Base-by-base conservation (phyloP, 2,888 invertebrate species). In the Drosophila setosimentum region DNA sequence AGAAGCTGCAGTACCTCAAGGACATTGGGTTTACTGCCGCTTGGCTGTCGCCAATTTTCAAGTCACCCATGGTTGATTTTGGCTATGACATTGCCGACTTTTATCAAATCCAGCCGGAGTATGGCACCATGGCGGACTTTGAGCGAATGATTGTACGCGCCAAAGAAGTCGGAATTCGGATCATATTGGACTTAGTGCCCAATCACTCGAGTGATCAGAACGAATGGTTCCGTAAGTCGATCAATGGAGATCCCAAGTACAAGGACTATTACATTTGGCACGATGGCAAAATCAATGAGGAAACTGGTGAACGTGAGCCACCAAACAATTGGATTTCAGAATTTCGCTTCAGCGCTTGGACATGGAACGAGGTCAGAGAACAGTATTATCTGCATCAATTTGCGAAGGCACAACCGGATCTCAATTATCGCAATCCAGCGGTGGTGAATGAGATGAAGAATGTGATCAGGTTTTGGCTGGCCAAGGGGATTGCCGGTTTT, bases 171-270 rank as follows among this genome's bases (percentile, higher is more conserved):
- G 94, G 95, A 30, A 89, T 93, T 2, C 91, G 91, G 60, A 92
- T 93, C 3, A 91, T 94, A 8, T 78, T 94, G 21, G 94, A 94
- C 73, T 94, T 94, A 68, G 94, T 94, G 1, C 93, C 93, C 21
- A 95, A 95, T 82, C 95, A 95, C 80, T 94, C 96, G 0, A 97
- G 97, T 73, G 95, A 96, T 51, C 93, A 96, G 79, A 96, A 97
- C 61, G 94, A 95, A n/a, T 99, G 98, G 96, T 99, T 99, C 92
- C 91, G 92, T 33, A 94, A 95, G 75, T 98, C 98, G 0, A 94
- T 95, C 11, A 93, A 94, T 2, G 93, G 93, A 4, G 94, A 94
- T 67, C 94, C 95, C 0, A 94, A 94, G 0, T 98, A 95, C 87
- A 95, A 94, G 29, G 95, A 97, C 83, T 97, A 94, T 91, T 97